phyloP scores from a whole-genome alignment of 2,797 vertebrate species.

The Poliocrania exsul region DNA sequence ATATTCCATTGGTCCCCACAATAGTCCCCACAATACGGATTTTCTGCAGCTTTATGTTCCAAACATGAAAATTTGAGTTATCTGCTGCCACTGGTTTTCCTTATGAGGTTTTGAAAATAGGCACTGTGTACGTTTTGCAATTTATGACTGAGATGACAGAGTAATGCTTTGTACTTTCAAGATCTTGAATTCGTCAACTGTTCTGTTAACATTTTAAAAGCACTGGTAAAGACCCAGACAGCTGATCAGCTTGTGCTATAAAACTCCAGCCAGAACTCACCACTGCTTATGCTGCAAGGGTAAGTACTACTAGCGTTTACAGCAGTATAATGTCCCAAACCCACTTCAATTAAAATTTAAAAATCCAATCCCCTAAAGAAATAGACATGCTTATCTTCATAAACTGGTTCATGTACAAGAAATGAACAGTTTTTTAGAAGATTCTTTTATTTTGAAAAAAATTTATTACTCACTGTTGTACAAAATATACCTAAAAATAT shows the following conservation, averaged over 20 bases:
- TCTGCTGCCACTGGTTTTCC: background rate
- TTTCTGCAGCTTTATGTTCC: background rate
- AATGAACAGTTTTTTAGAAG: background rate
- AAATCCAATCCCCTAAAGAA: background rate
- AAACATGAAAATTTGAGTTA: background rate
- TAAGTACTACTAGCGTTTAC: background rate
- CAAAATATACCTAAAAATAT: constrained; percentile 41
- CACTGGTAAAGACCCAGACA: background rate
- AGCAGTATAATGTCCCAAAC: background rate
- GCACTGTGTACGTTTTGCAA: background rate
- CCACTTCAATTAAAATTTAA: background rate
- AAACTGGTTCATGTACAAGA: background rate
- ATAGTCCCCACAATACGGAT: background rate
- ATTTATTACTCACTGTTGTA: constrained; percentile 57
- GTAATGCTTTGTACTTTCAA: background rate
- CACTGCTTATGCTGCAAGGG: background rate
- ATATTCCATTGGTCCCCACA: background rate
- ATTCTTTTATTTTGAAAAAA: constrained; percentile 66
- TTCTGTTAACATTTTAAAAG: background rate
- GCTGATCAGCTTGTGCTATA: background rate
- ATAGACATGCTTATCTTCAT: background rate
- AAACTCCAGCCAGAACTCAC: background rate
- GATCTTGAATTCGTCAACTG: background rate
- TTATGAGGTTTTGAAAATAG: background rate
- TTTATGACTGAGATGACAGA: background rate